phyloP scores from a whole-genome alignment of 2,797 vertebrate genomes.

The Nothura maculosa region DNA sequence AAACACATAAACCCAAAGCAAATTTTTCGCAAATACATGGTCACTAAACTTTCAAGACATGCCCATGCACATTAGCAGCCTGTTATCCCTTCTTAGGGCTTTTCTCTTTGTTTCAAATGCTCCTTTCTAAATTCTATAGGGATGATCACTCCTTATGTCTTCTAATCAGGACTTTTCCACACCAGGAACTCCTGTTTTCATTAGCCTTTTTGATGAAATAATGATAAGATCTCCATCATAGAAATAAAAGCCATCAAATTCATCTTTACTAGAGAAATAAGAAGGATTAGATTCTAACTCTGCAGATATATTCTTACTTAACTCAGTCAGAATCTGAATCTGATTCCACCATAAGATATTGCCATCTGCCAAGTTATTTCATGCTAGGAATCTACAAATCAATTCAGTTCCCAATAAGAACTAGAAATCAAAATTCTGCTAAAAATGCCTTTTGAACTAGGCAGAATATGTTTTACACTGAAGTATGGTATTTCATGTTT shows the following conservation, averaged over 20 bases:
- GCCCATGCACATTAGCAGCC: background rate
- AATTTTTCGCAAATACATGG: background rate
- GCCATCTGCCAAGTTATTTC: background rate
- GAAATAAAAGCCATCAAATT: background rate
- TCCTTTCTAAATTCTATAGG: background rate
- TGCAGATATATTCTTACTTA: background rate
- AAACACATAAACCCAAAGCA: background rate
- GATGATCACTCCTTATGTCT: background rate
- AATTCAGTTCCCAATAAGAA: background rate
- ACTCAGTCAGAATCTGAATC: background rate
- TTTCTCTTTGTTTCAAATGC: background rate
- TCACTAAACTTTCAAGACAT: background rate
- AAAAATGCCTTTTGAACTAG: background rate
- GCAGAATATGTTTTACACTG: background rate
- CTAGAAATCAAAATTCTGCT: background rate
- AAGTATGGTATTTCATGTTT: background rate
- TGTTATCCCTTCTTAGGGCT: background rate
- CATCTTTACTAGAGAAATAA: background rate
- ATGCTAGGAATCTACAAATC: background rate
- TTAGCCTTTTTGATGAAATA: background rate
- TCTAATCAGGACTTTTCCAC: background rate
- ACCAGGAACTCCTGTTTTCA: background rate
- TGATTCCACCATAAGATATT: background rate
- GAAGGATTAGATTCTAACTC: background rate
- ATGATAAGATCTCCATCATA: background rate